A percentile compares a stretch with the other conserved stretches of the same genome.
phyloP scores from a whole-genome alignment of 2,888 invertebrate genomes.

The Charanyca ferruginea region DNA sequence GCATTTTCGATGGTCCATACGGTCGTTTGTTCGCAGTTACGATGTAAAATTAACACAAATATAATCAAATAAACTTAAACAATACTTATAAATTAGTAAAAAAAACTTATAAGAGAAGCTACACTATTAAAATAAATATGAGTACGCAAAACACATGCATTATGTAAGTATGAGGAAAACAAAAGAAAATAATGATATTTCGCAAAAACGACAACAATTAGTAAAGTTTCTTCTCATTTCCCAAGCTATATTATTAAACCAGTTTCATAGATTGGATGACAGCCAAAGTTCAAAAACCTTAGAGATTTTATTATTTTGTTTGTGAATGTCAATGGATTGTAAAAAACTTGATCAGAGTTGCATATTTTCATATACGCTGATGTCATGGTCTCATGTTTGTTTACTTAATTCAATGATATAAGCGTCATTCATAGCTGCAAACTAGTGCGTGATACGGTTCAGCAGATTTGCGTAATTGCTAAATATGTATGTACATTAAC shows the following conservation, averaged over 20 bases:
- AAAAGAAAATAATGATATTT: conserved; percentile 29
- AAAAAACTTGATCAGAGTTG: conserved; percentile 40
- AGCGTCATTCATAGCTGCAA: conserved; percentile 43
- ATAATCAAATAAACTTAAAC: conserved; percentile 32
- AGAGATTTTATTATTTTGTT: conserved; percentile 41
- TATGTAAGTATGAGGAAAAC: conserved; percentile 31
- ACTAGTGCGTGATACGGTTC: conserved; percentile 51
- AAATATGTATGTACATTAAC: conserved; percentile 30
- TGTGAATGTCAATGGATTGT: conserved; percentile 52
- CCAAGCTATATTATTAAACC: conserved; percentile 40
- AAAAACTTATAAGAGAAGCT: conserved; percentile 15
- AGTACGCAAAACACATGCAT: conserved; percentile 45
- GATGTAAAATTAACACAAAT: conserved; percentile 48
- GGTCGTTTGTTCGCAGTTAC: conserved; percentile 70
- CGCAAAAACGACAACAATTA: conserved; percentile 37
- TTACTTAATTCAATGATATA: conserved; percentile 41
- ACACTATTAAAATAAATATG: conserved; percentile 41
- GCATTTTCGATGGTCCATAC: conserved; percentile 87
- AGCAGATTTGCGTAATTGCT: conserved; percentile 48
- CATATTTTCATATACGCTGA: conserved; percentile 44
- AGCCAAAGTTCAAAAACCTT: conserved; percentile 63
- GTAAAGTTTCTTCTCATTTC: conserved; percentile 21
- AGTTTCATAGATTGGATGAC: conserved; percentile 47
- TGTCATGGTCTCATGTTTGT: conserved; percentile 53
- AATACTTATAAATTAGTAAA: conserved; percentile 34